These are phyloP conservation scores for Nebria salina DNA, from an alignment of 2,888 invertebrate species.

Conservation along the genomic window DNA sequence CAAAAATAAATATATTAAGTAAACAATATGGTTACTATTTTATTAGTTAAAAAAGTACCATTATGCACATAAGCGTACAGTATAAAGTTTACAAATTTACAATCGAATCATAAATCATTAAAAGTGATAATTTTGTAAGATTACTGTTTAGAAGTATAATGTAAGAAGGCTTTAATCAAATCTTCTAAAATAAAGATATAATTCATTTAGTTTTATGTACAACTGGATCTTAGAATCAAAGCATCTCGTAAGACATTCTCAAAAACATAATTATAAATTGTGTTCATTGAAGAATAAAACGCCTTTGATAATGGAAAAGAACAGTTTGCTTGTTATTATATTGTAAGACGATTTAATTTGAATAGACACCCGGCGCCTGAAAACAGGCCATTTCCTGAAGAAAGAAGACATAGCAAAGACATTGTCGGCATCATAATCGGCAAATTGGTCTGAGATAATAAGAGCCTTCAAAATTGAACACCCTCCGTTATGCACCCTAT, in stretches of 20 bases:
- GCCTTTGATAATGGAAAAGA: constrained; percentile 1
- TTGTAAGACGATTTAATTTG: background rate
- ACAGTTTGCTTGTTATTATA: constrained; percentile 1
- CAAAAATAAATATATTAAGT: no score
- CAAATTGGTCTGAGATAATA: constrained; percentile 49
- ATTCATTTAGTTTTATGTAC: no score
- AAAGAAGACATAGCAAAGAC: background rate
- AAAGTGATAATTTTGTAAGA: no score
- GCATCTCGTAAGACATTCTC: background rate
- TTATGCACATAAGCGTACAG: no score
- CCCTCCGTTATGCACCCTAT: constrained; percentile 44
- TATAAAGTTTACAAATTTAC: no score
- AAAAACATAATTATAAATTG: background rate
- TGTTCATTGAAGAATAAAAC: background rate
- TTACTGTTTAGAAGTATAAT: no score
- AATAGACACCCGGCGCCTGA: background rate
- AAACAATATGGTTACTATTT: no score
- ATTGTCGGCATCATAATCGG: constrained; percentile 11
- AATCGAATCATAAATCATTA: no score
- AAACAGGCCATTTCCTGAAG: background rate
- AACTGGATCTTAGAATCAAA: background rate
- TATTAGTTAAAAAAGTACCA: no score
- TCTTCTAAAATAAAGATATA: no score
- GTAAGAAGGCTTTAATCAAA: no score
- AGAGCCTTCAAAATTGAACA: constrained; percentile 41